Evolutionary conservation across 1,140 invertebrate species (phyloP), one percentile per base, ranked within the genome.

Genomic region (Lethocerus indicus): DNA sequence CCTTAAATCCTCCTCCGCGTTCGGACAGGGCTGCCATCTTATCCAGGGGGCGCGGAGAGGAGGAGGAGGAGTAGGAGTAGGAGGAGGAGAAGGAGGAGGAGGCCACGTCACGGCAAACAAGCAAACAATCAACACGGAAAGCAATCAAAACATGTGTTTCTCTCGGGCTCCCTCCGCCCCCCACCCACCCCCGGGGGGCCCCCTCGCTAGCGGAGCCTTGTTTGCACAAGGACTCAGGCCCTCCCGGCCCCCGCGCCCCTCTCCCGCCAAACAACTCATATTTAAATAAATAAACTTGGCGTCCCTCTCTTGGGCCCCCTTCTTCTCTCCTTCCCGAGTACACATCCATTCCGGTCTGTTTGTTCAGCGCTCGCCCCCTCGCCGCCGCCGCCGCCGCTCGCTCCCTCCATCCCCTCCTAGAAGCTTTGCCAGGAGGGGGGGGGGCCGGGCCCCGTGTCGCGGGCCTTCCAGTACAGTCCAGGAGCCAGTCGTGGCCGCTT

Each of bases 81-180:
- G 3, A 14, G 42, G 29, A 28, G 42, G 25, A 16, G 42, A 44
- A 27, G 42, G 25, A 25, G 47, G 47, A 14, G 47, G 50, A 37
- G 52, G 50, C 51, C 56, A 56, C 54, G 54, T 54, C 54, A 57
- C 48, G 45, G 49, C 53, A 56, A 56, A 56, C 55, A 56, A 55
- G 54, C 55, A 58, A 58, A 58, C 57, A 58, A 56, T 56, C 52
- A 58, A 56, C 57, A 58, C 50, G 42, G 50, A 58, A 55, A 56
- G 57, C 57, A 58, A 58, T 58, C 57, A 58, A 58, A 58, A 58
- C 57, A 58, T 58, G 57, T 58, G 57, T 58, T 58, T 53, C 50
- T 47, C 41, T 49, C 27, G 29, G 23, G 24, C 42, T 24, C 21
- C 13, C 20, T 7, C 46, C 46, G 16, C n/a, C 12, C n/a, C 46